Conservation (phyloP, 2,113 vertebrate species). For the Perca flavescens region DNA sequence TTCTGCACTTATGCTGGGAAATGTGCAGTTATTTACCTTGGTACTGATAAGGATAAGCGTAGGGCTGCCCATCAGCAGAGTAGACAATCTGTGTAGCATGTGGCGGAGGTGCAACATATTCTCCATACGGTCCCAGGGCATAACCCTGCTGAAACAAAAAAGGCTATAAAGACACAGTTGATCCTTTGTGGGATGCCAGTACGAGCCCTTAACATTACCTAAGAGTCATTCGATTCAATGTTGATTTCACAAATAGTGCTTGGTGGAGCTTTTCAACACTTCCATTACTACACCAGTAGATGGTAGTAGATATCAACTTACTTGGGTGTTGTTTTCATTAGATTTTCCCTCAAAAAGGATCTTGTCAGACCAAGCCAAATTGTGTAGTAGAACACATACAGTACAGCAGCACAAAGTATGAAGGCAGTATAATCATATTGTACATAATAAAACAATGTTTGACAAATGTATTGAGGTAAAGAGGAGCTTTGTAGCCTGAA, state of each 20-base stretch:
- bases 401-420: not conserved
- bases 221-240: not conserved
- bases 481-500: no score
- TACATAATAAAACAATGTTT: no score
- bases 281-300: conserved; percentile 15
- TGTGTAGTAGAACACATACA: not conserved
- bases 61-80: conserved; percentile 79
- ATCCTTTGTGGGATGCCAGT: not conserved
- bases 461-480: no score
- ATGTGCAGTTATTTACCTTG: conserved; percentile 69
- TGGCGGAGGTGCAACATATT: conserved; percentile 74
- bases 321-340: not conserved
- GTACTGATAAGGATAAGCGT: conserved; percentile 82
- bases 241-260: not conserved
- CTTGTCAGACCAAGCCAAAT: not conserved
- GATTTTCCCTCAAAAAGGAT: not conserved
- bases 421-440: not conserved
- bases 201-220: not conserved
- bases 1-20: not conserved
- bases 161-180: not conserved
- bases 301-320: not conserved
- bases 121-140: conserved; percentile 78
- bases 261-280: not conserved
- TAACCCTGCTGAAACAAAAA: conserved; percentile 71
- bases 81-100: conserved; percentile 80